These are phyloP conservation scores for Ricordea florida DNA, from an alignment of 92 coral and sea anemone genomes.

Conservation along the genomic window DNA sequence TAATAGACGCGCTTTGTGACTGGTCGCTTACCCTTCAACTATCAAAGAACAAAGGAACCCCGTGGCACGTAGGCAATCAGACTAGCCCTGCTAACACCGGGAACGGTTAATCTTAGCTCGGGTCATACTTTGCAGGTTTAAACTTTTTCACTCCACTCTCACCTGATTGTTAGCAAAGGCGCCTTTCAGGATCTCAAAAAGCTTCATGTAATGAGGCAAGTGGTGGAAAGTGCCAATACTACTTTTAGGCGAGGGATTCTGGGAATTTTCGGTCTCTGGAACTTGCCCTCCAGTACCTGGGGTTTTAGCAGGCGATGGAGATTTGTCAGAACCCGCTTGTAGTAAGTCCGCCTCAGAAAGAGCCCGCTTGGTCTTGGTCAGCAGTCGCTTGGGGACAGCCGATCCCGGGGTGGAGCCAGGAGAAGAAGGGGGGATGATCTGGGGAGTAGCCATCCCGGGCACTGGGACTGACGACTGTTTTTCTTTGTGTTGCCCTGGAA, in stretches of 20 bases:
- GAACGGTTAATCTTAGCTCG: too few species aligned
- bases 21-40: too few species aligned
- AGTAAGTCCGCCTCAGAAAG: slow-evolving; percentile 78
- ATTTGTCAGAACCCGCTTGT: slow-evolving; percentile 49
- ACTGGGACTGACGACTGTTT: slow-evolving; percentile 64
- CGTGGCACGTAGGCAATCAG: too few species aligned
- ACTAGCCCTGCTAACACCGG: too few species aligned
- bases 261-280: slow-evolving; percentile 60
- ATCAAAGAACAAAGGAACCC: too few species aligned
- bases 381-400: slow-evolving; percentile 86
- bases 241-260: slow-evolving; percentile 77
- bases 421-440: slow-evolving; percentile 51
- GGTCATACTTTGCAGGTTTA: too few species aligned
- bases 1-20: too few species aligned
- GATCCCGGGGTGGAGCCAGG: slow-evolving; percentile 51
- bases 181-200: slow-evolving; percentile 90
- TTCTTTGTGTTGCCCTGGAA: slow-evolving; percentile 92
- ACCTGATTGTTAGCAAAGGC: slow-evolving; percentile 89
- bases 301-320: slow-evolving; percentile 62
- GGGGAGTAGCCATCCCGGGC: slow-evolving; percentile 81
- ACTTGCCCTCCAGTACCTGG: slow-evolving; percentile 63
- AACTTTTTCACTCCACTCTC: not conserved
- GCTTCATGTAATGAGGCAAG: slow-evolving; percentile 87
- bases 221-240: slow-evolving; percentile 82
- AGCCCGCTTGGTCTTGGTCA: slow-evolving; percentile 85